Base-by-base conservation (phyloP, 1,140 invertebrate genomes). In the Drosophila takahashii region DNA sequence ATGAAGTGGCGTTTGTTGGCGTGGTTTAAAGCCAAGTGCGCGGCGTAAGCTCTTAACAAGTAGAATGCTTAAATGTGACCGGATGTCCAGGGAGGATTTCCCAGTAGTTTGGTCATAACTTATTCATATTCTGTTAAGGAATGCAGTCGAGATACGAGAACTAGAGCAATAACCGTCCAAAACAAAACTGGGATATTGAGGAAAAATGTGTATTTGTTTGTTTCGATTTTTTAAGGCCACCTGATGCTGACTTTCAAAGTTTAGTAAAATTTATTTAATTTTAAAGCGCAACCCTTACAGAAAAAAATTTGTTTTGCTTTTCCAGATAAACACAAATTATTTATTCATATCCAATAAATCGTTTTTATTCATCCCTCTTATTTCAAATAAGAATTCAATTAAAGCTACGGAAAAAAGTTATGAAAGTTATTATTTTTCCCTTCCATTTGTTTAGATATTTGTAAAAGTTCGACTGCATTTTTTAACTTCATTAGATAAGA, bases 11-110 rank as follows among this genome's bases (percentile, higher is more conserved):
- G 83, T 87, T 87, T 87, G 83, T 67, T 77, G 47, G 83, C 77
- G 54, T 65, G 83, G 83, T 79, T 86, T 86, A 86, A 86, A 86
- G 81, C 81, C 74, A 87, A 86, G 74, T 67, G 79, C 83, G 81
- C 79, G 70, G 75, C 54, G 75, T 87, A 87, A 86, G 81, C 83
- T 86, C 79, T 86, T 87, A 86, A 86, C 83, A 86, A 86, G 83
- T 56, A 61, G 77, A 87, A 86, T 83, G 70, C 71, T 87, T 86
- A 86, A 86, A 83, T 83, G 79, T 69, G 74, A 71, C 74, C 54
- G 81, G 71, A 83, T 57, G 48, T 44, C 47, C 67, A 60, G 29
- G 18, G 27, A 22, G 42, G 41, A 37, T 48, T 62, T 41, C 44
- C 18, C 13, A 27, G 27, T 34, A 11, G 22, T 13, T 67, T 4